A percentile compares a stretch with the other conserved stretches of the same genome.
Evolutionary conservation across 1,140 invertebrate species (phyloP).

Genomic region (Drosophila neocordata): DNA sequence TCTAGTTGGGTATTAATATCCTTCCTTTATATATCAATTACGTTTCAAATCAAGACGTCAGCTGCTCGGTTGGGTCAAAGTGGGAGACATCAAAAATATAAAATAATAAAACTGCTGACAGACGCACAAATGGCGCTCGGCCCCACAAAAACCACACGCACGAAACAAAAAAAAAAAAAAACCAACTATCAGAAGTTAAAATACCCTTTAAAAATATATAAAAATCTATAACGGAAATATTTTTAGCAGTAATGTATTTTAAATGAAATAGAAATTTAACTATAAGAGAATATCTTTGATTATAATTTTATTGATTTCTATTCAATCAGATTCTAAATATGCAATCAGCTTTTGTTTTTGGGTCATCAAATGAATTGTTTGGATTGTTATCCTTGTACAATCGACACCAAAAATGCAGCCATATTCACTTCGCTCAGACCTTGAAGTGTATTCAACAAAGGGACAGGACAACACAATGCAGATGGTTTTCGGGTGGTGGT

Average conservation of each 20-base stretch:
- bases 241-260: too few species aligned
- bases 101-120: slow-evolving; percentile 57
- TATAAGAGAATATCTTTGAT: too few species aligned
- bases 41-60: slow-evolving; percentile 37
- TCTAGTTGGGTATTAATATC: slow-evolving; percentile 28
- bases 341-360: too few species aligned
- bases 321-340: too few species aligned
- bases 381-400: too few species aligned
- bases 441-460: neutral
- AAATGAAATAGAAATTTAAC: too few species aligned
- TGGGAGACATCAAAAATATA: slow-evolving; percentile 35
- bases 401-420: neutral
- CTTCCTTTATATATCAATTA: slow-evolving; percentile 36
- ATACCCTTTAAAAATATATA: slow-evolving; percentile 3
- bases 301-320: too few species aligned
- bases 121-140: slow-evolving; percentile 37
- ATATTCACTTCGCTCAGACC: neutral
- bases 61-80: slow-evolving; percentile 14
- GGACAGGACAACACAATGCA: neutral
- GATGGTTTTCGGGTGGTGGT: neutral
- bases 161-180: neutral
- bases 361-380: too few species aligned
- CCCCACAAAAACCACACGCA: slow-evolving; percentile 9
- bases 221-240: too few species aligned
- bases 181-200: neutral